Evolutionary conservation across 2,797 vertebrate species (phyloP), one percentile per base, ranked within the genome.

Genomic region (Cyprinodon diabolis): DNA sequence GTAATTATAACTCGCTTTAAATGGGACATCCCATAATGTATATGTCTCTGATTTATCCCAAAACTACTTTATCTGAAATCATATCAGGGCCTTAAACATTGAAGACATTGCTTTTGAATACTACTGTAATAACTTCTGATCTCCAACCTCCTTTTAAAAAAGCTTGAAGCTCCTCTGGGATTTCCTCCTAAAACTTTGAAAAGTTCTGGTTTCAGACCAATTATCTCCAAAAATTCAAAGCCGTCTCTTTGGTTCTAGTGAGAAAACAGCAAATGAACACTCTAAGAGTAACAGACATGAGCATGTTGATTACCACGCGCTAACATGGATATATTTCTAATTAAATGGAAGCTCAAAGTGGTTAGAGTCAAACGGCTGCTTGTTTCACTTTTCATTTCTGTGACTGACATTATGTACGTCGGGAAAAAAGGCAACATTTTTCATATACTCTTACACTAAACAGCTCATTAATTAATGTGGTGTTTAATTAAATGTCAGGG

Each of bases 71-170:
- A 45, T 63, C 19, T 43, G 21, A 63, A 43, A 37, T 63, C 60
- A 13, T 45, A 13, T 30, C 30, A 30, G 30, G 40, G 40, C 17
- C 17, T 62, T 37, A 4, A 62, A 63, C 17, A 63, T 63, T 43
- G 11, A 9, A 63, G 40, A 5, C 62, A 14, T 43, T 13, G 10
- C 11, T 21, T 63, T n/a, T 63, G 60, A 21, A 19, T 63, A 63
- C 43, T 43, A 63, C 17, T 63, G 60, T n/a, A 63, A 63, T n/a
- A 7, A 63, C 43, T 63, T 43, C 37, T 12, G 60, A 63, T 62
- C 35, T 63, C 37, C 5, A 35, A 15, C 13, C 56, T 25, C 4
- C 6, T 19, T 63, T 43, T 63, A n/a, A 63, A 43, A 45, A 63
- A 63, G 60, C 37, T 8, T 21, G 60, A n/a, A 63, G 60, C 37